A percentile compares a stretch with the other conserved stretches of the same genome.
These are phyloP conservation scores for Ornithoptera priamus DNA, from an alignment of 2,888 invertebrate genomes.

Conservation along the genomic window DNA sequence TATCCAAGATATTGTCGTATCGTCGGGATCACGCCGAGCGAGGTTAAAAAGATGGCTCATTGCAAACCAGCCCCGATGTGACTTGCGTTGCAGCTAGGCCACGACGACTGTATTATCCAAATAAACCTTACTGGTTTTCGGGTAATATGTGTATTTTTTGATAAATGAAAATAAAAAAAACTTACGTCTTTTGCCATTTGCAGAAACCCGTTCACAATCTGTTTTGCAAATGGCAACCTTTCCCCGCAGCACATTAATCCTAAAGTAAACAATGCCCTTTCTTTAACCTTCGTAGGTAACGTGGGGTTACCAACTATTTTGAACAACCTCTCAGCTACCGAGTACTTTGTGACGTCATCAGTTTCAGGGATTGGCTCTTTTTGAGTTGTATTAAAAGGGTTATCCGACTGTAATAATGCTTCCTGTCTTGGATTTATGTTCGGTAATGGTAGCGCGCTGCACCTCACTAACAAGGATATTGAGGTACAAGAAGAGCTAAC, in stretches of 20 bases:
- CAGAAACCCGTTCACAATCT: slow-evolving; percentile 87
- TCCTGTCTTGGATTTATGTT: slow-evolving; percentile 64
- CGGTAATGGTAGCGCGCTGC: slow-evolving; percentile 84
- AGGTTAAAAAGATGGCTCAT: too few species aligned
- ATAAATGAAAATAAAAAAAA: too few species aligned
- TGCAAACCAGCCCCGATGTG: too few species aligned
- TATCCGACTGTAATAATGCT: slow-evolving; percentile 54
- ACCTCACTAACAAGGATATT: slow-evolving; percentile 85
- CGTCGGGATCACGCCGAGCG: too few species aligned
- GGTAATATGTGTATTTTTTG: too few species aligned
- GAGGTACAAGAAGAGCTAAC: slow-evolving; percentile 85
- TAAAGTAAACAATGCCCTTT: slow-evolving; percentile 87
- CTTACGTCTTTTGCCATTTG: slow-evolving; percentile 87
- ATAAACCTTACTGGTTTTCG: too few species aligned
- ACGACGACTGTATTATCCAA: slow-evolving; percentile 28
- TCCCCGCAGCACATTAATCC: slow-evolving; percentile 93
- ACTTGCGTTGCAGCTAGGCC: too few species aligned
- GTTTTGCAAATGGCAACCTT: slow-evolving; percentile 84
- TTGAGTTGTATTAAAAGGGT: slow-evolving; percentile 60
- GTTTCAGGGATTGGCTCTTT: slow-evolving; percentile 38
- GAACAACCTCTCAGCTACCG: slow-evolving; percentile 85
- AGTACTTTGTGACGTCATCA: slow-evolving; percentile 81
- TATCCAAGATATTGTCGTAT: too few species aligned
- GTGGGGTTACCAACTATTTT: slow-evolving; percentile 86
- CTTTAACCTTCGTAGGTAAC: slow-evolving; percentile 85